Percentiles rank a stretch among this genome's conserved stretches.
Conservation (phyloP, 2,113 vertebrate genomes). For the Labrus mixtus region DNA sequence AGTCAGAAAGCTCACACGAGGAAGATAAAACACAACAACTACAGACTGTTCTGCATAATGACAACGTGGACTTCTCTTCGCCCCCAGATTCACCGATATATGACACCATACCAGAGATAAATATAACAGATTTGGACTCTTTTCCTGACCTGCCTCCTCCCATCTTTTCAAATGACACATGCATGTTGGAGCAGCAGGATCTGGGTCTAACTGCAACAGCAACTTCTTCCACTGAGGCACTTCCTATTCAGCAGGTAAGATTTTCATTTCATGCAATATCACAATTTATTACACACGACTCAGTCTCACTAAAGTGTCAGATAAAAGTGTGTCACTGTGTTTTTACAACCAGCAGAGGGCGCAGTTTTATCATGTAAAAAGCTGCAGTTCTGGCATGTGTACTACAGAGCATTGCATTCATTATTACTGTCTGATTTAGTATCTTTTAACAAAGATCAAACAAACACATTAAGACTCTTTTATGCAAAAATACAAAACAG, state of each 20-base stretch:
- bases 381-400: rapidly evolving
- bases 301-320: not conserved
- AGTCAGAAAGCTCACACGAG: not conserved
- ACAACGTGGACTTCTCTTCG: slow-evolving; percentile 35
- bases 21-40: slow-evolving; percentile 1
- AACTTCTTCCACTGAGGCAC: not conserved
- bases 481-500: too few species aligned
- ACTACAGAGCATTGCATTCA: not conserved
- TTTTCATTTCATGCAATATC: not conserved
- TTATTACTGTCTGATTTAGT: too few species aligned
- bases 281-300: not conserved
- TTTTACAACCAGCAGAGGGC: slow-evolving; percentile 48
- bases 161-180: not conserved
- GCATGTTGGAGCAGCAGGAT: not conserved
- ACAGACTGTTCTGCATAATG: not conserved
- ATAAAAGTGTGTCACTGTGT: not conserved
- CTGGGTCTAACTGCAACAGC: not conserved
- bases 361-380: not conserved
- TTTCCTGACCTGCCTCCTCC: not conserved
- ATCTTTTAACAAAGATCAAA: too few species aligned
- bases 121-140: not conserved
- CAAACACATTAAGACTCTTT: too few species aligned
- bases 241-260: slow-evolving; percentile 26
- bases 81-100: slow-evolving; percentile 61
- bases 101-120: slow-evolving; percentile 64